Conservation (phyloP, 1,140 invertebrate genomes). For the Armadillidium nasatum region DNA sequence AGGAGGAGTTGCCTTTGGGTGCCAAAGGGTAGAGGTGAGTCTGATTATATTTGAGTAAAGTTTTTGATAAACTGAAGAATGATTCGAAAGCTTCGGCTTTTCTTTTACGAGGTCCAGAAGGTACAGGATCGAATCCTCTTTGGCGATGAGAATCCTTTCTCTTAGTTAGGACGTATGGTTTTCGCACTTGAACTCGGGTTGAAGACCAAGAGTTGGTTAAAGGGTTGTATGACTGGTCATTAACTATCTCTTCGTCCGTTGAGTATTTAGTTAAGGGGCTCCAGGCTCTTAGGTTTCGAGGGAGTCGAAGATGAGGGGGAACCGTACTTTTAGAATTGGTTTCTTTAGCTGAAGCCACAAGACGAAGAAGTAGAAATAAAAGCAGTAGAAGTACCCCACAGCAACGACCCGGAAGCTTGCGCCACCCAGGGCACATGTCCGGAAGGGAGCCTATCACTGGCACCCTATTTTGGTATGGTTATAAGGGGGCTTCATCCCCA, state of each 20-base stretch:
- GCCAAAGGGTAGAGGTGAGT: background rate
- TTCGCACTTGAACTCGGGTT: background rate
- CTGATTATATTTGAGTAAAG: too few species aligned
- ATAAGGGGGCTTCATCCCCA: background rate
- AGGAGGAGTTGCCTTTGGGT: background rate
- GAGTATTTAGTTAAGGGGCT: too few species aligned
- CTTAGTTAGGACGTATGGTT: background rate
- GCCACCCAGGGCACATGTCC: conserved; percentile 9
- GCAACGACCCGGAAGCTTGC: conserved; percentile 3
- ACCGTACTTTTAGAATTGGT: background rate
- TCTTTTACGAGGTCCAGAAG: background rate
- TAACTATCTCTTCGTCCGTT: too few species aligned
- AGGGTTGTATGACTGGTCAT: background rate
- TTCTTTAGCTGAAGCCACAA: background rate
- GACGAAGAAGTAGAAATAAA: background rate
- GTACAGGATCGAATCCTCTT: background rate
- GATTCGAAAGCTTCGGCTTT: background rate
- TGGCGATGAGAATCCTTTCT: background rate
- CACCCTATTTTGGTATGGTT: background rate
- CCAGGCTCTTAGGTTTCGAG: background rate
- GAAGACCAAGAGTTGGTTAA: background rate
- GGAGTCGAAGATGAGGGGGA: background rate
- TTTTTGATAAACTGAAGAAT: too few species aligned
- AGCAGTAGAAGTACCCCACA: background rate
- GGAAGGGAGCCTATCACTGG: background rate